Percentiles rank a stretch among this genome's conserved stretches.
Conservation (phyloP, 2,888 invertebrate species). For the Diplazon laetatorius region DNA sequence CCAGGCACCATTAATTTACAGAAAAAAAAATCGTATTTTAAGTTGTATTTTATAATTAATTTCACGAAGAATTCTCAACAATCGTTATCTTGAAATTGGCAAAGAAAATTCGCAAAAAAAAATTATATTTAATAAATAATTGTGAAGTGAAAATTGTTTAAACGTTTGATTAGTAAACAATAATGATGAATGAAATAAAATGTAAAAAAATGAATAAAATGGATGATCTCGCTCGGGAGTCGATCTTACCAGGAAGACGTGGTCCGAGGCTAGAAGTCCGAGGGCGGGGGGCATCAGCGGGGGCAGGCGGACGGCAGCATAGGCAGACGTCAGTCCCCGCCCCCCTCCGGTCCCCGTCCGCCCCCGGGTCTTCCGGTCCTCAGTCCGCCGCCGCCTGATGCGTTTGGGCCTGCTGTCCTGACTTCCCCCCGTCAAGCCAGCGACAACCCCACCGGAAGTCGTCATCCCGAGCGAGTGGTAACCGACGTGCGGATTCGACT, state of each 20-base stretch:
- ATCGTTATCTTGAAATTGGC: too few species aligned
- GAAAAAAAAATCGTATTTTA: too few species aligned
- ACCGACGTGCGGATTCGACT: conserved; percentile 53
- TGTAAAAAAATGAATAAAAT: conserved; percentile 18
- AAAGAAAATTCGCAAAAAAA: too few species aligned
- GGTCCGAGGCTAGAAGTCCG: conserved; percentile 82
- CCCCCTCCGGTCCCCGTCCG: conserved; percentile 81
- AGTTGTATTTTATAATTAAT: too few species aligned
- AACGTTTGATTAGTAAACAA: too few species aligned
- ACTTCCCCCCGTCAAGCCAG: conserved; percentile 62
- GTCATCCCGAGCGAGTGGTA: conserved; percentile 66
- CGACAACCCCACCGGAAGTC: conserved; percentile 58
- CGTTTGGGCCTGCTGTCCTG: conserved; percentile 76
- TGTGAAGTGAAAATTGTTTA: too few species aligned
- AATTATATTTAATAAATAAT: too few species aligned
- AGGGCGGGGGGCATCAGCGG: conserved; percentile 85
- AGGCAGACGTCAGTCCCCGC: conserved; percentile 81
- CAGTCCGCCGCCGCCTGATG: conserved; percentile 81
- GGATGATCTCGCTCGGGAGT: conserved; percentile 68
- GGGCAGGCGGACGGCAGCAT: conserved; percentile 85
- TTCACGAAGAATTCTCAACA: too few species aligned
- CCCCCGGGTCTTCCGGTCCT: conserved; percentile 81
- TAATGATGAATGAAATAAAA: too few species aligned
- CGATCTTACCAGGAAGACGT: conserved; percentile 82
- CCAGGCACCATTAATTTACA: too few species aligned